These are phyloP conservation scores for Pyrocephalus nanus DNA, from an alignment of 2,797 vertebrate genomes.

Conservation along the genomic window DNA sequence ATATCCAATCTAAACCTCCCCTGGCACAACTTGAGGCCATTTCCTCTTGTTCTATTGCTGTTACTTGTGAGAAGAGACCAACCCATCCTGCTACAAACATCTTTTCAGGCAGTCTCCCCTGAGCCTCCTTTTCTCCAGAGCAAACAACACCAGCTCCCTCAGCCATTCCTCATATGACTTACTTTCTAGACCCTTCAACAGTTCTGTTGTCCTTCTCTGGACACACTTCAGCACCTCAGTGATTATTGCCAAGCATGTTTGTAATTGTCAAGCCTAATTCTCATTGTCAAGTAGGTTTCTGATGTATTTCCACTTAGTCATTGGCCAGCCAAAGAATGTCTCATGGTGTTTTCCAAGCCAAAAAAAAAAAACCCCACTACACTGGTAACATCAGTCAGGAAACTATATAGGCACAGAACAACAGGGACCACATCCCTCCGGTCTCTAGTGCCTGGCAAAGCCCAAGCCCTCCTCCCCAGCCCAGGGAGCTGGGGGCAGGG, in stretches of 20 bases:
- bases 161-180: neutral
- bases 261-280: neutral
- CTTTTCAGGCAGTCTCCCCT: neutral
- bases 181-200: neutral
- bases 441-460: neutral
- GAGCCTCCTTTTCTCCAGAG: neutral
- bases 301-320: neutral
- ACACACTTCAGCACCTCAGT: rapidly evolving
- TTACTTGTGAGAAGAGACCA: neutral
- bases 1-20: neutral
- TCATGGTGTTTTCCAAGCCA: neutral
- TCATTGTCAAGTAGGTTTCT: neutral
- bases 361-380: neutral
- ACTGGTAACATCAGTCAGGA: neutral
- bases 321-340: neutral
- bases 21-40: neutral
- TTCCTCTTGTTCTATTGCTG: neutral
- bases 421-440: rapidly evolving
- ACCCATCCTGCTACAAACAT: neutral
- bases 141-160: neutral
- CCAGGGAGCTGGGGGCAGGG: no score
- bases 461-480: neutral
- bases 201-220: no score
- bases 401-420: neutral
- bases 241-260: neutral